Evolutionary conservation across 2,797 vertebrate species (phyloP), one percentile per base, ranked within the genome.

Genomic region (Alexandromys oeconomus): DNA sequence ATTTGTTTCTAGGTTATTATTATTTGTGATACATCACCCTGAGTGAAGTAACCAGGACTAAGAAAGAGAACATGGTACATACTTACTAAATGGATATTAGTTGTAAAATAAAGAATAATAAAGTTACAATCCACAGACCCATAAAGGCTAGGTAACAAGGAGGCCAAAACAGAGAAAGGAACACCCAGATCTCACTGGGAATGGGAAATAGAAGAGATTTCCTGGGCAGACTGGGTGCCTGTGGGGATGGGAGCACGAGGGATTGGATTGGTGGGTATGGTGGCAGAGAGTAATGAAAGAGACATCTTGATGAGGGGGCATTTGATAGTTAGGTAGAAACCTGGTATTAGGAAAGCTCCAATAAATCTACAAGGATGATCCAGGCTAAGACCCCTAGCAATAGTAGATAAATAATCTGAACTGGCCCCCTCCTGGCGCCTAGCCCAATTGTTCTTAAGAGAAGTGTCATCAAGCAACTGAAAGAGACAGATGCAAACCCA

Each of bases 151-250:
- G 67, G 7, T 71, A 21, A 37, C n/a, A 37, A 21, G 8, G 1
- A 37, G n/a, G 3, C n/a, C 1, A 8, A 71, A 37, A 71, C 19
- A 19, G 19, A 21, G 15, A 37, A 1, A 0, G 21, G 6, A 8
- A 73, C 7, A 71, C n/a, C n/a, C 69, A 71, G 8, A 37, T 37
- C n/a, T 71, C 69, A 1, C 37, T 37, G 37, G 17, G 9, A 73
- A 73, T 21, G 9, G 69, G n/a, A 73, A 40, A 12, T 23, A 40
- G 19, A 73, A 5, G 69, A 23, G n/a, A 40, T 11, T 9, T 73
- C n/a, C 69, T 23, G n/a, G 4, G n/a, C 1, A 37, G 4, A 73
- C 37, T 5, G n/a, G n/a, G n/a, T 10, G 8, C n/a, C n/a, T 37
- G 69, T 21, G 4, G 19, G 8, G 4, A 23, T 73, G 37, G 9